Base-by-base conservation (phyloP, 2,888 invertebrate genomes). In the Chrysomela aeneicollis region DNA sequence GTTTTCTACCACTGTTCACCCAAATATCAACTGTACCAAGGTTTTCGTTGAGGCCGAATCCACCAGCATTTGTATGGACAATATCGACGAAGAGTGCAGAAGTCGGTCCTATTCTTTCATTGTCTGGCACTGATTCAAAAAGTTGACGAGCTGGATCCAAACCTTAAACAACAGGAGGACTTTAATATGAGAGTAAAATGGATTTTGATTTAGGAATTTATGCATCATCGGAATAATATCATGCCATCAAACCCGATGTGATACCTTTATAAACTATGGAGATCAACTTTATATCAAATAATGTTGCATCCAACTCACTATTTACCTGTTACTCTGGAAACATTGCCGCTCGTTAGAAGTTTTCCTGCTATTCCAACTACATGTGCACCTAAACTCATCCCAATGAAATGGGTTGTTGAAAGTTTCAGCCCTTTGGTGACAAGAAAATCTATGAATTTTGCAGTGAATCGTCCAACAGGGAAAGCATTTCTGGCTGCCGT, bases 341-440 rank as follows among this genome's bases (percentile, higher is more conserved):
- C 57, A 57, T 64, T 70, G 58, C 75, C 71, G 54, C 63, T 68
- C 32, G 53, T 74, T 74, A 77, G 58, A 35, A 60, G 51, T 58
- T 73, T 74, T 85, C 89, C 89, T 42, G 88, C 88, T 1, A 89
- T 86, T 71, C 89, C 84, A 47, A 81, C 77, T 9, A 89, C 81
- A 69, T 80, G 82, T 59, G 73, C 80, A 3, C 78, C 78, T 19
- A 78, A 68, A 72, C 83, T 86, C 83, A 84, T 85, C 71, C 78
- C 78, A 55, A 77, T 75, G 10, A 78, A 51, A 53, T 78, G 77
- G 5, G 77, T 60, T 3, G 54, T 26, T 10, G 61, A 21, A 6
- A 76, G 64, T 21, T 72, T 61, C 47, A 86, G 74, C 0, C 86
- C 86, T 67, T 84, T 84, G 1, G 82, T 77, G 0, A 86, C 85